Conservation (phyloP, 2,888 invertebrate genomes). For the Petrolisthes manimaculis region DNA sequence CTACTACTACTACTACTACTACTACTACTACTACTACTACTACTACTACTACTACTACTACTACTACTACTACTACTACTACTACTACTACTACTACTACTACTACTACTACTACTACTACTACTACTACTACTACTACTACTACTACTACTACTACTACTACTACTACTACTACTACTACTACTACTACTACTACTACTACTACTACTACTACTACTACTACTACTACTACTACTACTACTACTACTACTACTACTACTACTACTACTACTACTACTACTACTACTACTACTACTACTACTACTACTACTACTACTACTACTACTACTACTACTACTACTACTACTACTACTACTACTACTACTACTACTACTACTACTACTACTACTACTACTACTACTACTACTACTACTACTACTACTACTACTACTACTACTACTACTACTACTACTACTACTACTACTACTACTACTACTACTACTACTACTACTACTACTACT, state of each 20-base stretch:
- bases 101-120: not conserved
- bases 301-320: conserved; percentile 3
- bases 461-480: too few species aligned
- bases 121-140: not conserved
- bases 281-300: conserved; percentile 3
- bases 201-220: conserved; percentile 3
- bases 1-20: too few species aligned
- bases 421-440: too few species aligned
- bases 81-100: not conserved
- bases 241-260: conserved; percentile 3
- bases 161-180: too few species aligned
- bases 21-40: not conserved
- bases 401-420: too few species aligned
- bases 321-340: too few species aligned
- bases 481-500: too few species aligned
- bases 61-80: not conserved
- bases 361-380: too few species aligned
- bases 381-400: too few species aligned
- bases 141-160: not conserved
- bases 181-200: not conserved
- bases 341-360: too few species aligned
- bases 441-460: too few species aligned
- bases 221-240: conserved; percentile 3
- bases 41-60: not conserved
- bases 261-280: not conserved